Evolutionary conservation across 2,888 invertebrate genomes (phyloP), one percentile per base, ranked within the genome.

Genomic region (Pilophorus perplexus): DNA sequence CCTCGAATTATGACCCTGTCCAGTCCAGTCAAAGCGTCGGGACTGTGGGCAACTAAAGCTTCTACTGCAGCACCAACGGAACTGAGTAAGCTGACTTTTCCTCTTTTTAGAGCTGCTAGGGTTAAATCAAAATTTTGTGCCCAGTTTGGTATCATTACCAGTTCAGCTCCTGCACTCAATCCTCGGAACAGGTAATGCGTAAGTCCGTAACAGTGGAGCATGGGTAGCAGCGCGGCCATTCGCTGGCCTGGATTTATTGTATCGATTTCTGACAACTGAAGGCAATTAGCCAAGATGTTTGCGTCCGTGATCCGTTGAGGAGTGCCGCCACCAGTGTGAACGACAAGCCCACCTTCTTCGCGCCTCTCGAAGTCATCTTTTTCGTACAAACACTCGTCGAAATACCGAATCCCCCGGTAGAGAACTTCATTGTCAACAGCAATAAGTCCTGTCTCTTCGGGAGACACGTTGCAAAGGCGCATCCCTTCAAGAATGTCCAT

Each of bases 161-260:
- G 67, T 68, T 85, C 85, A 28, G 80, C 79, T 3, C 88, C 89
- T 55, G 82, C 74, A 59, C 77, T 75, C 2, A 88, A 75, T 23
- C 82, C 80, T 55, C 82, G 79, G 71, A 87, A 84, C 72, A 88
- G 78, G 40, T 87, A 81, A 3, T 83, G 83, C 71, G 86, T 86
- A 75, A 88, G 84, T 1, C 89, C 90, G 75, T 86, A 89, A 68
- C 88, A 88, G 75, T 90, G 89, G 78, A 86, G 89, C 77, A 88
- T 88, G 1, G 90, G 90, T 8, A 90, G 80, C 0, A 86, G 84
- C 1, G 85, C 84, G n/a, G 87, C 76, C 2, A 82, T 76, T 6
- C 79, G 80, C 62, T 85, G 82, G 55, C 80, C 79, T 72, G 79
- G 77, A 18, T 80, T 81, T 12, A 72, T 52, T 48, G 65, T 69